A percentile compares a stretch with the other conserved stretches of the same genome.
phyloP scores from a whole-genome alignment of 64 coral and sea anemone genomes.

The Montipora cactus region DNA sequence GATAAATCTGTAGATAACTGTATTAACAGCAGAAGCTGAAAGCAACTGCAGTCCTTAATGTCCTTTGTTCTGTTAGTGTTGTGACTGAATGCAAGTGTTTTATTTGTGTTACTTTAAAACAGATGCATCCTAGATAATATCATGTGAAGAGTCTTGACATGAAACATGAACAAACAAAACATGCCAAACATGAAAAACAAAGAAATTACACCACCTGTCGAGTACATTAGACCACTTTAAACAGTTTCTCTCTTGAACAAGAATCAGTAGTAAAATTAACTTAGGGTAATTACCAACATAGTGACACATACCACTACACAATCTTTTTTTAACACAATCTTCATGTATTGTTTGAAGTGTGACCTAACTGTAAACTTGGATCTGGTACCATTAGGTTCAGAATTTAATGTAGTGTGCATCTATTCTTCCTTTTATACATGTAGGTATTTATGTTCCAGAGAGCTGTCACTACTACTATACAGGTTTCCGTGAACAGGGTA shows the following conservation, averaged over 20 bases:
- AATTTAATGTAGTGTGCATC: background rate
- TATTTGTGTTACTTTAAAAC: background rate
- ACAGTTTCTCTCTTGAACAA: background rate
- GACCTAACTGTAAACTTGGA: background rate
- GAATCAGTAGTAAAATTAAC: background rate
- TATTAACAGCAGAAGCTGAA: no score
- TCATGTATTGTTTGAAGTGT: background rate
- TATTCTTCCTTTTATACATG: background rate
- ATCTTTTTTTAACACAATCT: background rate
- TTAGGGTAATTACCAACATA: slow-evolving; percentile 1
- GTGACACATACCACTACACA: background rate
- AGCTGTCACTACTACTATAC: slow-evolving; percentile 56
- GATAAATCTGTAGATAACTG: background rate
- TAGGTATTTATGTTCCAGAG: slow-evolving; percentile 40
- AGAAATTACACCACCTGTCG: background rate
- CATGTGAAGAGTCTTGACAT: background rate
- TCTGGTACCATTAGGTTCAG: background rate
- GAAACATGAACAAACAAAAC: background rate
- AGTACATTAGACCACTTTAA: background rate
- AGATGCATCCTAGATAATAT: background rate
- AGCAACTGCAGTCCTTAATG: no score
- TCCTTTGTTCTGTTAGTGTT: background rate
- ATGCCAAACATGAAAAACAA: background rate
- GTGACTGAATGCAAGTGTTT: background rate
- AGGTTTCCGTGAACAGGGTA: slow-evolving; percentile 15